Evolutionary conservation across 2,113 vertebrate genomes (phyloP).

Genomic region (Diadophis punctatus): DNA sequence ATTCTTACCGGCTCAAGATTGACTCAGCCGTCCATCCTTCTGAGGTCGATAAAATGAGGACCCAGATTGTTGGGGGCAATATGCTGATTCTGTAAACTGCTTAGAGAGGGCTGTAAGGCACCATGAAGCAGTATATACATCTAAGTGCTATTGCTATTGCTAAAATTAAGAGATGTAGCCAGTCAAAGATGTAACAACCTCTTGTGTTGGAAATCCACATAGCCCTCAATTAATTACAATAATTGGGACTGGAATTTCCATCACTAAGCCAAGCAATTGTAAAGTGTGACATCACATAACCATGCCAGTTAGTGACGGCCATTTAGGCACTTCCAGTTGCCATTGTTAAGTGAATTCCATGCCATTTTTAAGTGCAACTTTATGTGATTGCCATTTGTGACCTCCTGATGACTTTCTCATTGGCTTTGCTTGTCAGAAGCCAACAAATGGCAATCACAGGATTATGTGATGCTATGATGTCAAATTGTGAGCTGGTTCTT

Average conservation of each 20-base stretch:
- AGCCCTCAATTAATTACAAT: neutral
- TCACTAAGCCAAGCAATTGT: neutral
- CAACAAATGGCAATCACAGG: neutral
- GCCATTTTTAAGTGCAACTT: neutral
- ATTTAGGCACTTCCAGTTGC: neutral
- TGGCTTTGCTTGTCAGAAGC: neutral
- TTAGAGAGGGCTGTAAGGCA: neutral
- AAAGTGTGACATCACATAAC: neutral
- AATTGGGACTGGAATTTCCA: neutral
- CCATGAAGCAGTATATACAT: neutral
- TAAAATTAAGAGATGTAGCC: neutral
- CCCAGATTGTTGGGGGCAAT: neutral
- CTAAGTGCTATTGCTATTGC: neutral
- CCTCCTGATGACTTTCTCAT: neutral
- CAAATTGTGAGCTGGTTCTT: neutral
- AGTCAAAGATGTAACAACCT: neutral
- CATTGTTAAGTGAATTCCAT: neutral
- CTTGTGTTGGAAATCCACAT: neutral
- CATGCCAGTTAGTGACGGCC: neutral
- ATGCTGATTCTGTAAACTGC: neutral
- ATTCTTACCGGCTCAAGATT: neutral
- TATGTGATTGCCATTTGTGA: neutral
- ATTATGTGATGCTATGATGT: neutral
- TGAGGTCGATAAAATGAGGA: neutral
- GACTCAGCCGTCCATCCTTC: neutral